These are phyloP conservation scores for Phainopepla nitens DNA, from an alignment of 2,113 vertebrate species.

Conservation along the genomic window DNA sequence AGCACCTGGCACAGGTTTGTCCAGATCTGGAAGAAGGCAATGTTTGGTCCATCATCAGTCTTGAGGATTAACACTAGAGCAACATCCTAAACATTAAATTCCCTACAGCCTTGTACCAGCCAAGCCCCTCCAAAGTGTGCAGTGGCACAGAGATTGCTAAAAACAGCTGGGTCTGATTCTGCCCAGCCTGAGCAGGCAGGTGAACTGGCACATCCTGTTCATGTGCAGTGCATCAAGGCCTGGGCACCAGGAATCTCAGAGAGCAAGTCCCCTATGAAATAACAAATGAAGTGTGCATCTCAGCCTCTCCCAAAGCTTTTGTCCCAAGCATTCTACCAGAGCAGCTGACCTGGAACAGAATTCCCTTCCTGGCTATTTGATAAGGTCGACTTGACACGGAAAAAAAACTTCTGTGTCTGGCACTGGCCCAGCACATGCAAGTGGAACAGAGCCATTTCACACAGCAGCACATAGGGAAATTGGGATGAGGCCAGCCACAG, in stretches of 20 bases:
- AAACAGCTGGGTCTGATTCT: background rate
- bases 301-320: background rate
- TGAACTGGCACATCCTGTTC: background rate
- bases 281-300: background rate
- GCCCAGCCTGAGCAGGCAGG: background rate
- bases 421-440: background rate
- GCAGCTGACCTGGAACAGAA: background rate
- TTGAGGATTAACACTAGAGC: background rate
- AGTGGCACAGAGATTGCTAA: background rate
- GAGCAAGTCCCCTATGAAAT: background rate
- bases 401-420: background rate
- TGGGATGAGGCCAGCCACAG: background rate
- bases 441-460: background rate
- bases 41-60: background rate
- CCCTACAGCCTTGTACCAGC: background rate
- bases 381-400: background rate
- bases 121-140: background rate
- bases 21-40: background rate
- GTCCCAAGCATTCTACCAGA: background rate
- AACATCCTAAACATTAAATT: background rate
- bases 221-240: rapidly evolving
- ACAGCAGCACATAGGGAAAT: background rate
- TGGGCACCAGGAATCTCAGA: background rate
- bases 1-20: background rate
- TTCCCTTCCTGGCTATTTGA: background rate